These are phyloP conservation scores for Tragelaphus buxtoni DNA, from an alignment of 2,113 vertebrate species.

Conservation along the genomic window DNA sequence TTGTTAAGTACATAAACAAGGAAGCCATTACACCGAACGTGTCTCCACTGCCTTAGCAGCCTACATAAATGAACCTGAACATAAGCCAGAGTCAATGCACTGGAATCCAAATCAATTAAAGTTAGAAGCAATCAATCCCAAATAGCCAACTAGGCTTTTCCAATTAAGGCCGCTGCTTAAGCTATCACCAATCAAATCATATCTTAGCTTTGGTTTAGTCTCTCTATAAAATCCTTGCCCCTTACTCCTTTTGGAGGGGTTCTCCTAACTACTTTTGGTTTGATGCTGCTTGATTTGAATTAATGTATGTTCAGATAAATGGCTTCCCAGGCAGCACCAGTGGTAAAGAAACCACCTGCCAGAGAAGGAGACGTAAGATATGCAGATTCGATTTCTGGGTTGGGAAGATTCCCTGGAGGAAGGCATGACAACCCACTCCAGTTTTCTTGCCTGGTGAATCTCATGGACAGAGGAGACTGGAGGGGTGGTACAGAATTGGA, in stretches of 20 bases:
- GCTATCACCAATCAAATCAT: background rate
- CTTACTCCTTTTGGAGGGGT: background rate
- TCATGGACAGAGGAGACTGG: background rate
- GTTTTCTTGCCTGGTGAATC: background rate
- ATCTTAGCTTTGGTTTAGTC: background rate
- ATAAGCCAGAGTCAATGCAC: background rate
- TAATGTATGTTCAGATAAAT: background rate
- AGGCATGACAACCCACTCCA: background rate
- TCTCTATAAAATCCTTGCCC: background rate
- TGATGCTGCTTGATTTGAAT: background rate
- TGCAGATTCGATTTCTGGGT: background rate
- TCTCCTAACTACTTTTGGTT: background rate
- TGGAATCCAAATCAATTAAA: background rate
- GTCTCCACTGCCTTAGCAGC: background rate
- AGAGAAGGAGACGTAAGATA: background rate
- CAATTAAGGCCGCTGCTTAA: background rate
- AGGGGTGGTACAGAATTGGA: background rate
- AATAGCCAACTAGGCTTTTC: background rate
- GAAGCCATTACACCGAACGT: background rate
- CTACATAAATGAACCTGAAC: background rate
- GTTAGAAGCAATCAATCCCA: background rate
- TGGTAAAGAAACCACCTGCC: background rate
- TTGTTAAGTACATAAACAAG: background rate
- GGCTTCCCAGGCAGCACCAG: background rate
- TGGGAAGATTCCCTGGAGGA: background rate